Evolutionary conservation across 1,140 invertebrate species (phyloP).

Genomic region (Heliconius eleuchia): DNA sequence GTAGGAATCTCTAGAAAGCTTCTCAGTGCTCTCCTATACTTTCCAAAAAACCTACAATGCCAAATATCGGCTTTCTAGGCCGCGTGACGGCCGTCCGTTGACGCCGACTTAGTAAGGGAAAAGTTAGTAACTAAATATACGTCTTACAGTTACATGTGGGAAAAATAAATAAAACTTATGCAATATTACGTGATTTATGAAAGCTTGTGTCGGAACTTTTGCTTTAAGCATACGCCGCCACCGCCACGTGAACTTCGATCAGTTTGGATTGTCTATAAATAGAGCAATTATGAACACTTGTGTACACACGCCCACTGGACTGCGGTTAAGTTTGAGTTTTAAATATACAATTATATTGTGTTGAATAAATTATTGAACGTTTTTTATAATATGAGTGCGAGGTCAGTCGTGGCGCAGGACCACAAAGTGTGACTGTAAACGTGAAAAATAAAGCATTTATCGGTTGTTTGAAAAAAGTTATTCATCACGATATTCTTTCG

Average conservation of each 20-base stretch:
- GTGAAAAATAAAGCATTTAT: not conserved
- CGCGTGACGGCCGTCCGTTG: too few species aligned
- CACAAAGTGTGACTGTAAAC: too few species aligned
- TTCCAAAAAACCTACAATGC: too few species aligned
- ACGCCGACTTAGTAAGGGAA: not conserved
- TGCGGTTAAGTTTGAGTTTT: not conserved
- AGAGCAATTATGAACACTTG: constrained; percentile 30
- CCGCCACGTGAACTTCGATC: constrained; percentile 13
- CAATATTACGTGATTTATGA: not conserved
- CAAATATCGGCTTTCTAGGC: too few species aligned
- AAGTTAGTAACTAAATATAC: not conserved
- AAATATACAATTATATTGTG: not conserved
- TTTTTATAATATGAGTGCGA: not conserved
- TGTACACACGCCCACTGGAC: constrained; percentile 17
- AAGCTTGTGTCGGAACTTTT: not conserved
- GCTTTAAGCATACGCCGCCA: not conserved
- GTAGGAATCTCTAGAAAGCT: too few species aligned
- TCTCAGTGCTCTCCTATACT: too few species aligned
- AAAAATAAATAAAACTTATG: not conserved
- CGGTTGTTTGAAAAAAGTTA: not conserved
- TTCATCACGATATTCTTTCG: not conserved
- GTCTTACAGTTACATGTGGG: not conserved
- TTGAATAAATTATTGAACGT: not conserved
- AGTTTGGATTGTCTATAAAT: constrained; percentile 22
- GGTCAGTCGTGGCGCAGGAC: too few species aligned